These are phyloP conservation scores for Tarsius wallacei DNA, from an alignment of 2,797 vertebrate genomes.

Conservation along the genomic window DNA sequence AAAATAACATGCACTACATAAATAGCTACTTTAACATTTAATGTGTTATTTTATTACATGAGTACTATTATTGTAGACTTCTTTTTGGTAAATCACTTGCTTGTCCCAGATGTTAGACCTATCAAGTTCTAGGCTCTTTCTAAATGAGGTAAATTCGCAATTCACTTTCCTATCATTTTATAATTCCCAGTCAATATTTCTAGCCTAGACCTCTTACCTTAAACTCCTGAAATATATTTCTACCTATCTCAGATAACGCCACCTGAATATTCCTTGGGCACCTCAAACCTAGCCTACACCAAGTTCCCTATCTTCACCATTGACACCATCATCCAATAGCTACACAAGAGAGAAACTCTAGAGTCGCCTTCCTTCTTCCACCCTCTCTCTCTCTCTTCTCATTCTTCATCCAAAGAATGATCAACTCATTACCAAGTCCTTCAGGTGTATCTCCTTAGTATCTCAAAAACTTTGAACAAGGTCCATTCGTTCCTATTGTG, in stretches of 20 bases:
- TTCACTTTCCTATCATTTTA: neutral
- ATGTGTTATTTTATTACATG: neutral
- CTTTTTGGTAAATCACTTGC: neutral
- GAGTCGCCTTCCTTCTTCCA: neutral
- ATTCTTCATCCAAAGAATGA: neutral
- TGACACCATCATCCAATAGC: neutral
- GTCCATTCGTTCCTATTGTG: neutral
- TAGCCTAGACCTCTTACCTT: neutral
- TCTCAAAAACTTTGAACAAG: neutral
- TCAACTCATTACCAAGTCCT: neutral
- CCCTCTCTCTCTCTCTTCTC: neutral
- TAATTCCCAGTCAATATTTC: neutral
- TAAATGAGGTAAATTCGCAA: neutral
- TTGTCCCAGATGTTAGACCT: neutral
- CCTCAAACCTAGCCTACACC: neutral
- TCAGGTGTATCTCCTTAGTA: neutral
- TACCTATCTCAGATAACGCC: neutral
- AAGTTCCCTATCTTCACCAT: neutral
- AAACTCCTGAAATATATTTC: neutral
- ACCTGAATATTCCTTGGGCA: neutral
- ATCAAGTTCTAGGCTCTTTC: neutral
- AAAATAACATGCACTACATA: slow-evolving; percentile 49
- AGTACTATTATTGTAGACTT: neutral
- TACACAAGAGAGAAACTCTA: neutral
- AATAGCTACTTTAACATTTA: neutral